phyloP scores from a whole-genome alignment of 2,113 vertebrate genomes.

The Dasypus novemcinctus region DNA sequence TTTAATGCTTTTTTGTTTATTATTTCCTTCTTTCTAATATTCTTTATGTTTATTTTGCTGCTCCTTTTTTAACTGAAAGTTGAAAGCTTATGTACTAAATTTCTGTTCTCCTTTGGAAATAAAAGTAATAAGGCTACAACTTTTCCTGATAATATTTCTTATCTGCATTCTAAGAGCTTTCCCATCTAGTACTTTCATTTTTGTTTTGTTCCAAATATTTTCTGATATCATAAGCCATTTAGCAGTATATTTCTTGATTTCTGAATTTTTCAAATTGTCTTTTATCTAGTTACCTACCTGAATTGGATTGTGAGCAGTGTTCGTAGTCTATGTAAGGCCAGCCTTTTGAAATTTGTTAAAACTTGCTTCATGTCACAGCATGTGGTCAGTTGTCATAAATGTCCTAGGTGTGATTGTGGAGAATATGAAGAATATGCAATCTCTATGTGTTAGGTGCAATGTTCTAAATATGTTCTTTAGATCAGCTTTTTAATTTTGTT shows the following conservation, averaged over 20 bases:
- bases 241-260: neutral
- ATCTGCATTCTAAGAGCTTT: neutral
- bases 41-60: neutral
- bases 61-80: neutral
- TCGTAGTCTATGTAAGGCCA: neutral
- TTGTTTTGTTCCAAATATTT: neutral
- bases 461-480: neutral
- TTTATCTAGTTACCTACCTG: neutral
- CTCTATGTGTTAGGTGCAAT: neutral
- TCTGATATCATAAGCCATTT: neutral
- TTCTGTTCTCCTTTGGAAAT: neutral
- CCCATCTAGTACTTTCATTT: neutral
- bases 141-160: neutral
- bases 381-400: neutral
- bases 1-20: neutral
- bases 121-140: neutral
- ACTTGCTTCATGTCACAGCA: neutral
- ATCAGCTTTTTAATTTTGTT: neutral
- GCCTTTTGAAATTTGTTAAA: neutral
- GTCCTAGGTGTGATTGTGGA: neutral
- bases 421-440: neutral
- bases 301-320: neutral
- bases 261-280: neutral
- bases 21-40: neutral
- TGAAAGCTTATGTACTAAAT: neutral